Conservation (phyloP, 1,140 invertebrate genomes). For the Ladona fulva region DNA sequence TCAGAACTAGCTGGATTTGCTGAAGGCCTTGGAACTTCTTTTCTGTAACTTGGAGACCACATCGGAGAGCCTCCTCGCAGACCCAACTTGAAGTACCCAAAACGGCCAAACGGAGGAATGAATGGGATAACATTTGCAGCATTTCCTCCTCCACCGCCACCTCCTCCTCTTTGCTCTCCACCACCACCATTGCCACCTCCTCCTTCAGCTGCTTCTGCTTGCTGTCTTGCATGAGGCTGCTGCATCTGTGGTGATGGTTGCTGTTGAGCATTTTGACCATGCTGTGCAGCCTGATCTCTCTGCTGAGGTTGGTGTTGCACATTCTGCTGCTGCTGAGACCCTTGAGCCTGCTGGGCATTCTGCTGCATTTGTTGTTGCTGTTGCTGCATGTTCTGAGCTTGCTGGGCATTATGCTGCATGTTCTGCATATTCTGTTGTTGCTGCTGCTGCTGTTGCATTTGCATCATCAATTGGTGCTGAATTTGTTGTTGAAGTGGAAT, state of each 20-base stretch:
- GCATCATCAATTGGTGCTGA: conserved; percentile 21
- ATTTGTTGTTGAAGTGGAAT: conserved; percentile 33
- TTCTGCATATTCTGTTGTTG: too few species aligned
- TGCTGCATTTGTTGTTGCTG: conserved; percentile 27
- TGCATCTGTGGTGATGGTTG: conserved; percentile 27
- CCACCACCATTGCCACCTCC: not conserved
- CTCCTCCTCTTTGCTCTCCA: not conserved
- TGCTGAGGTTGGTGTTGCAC: conserved; percentile 29
- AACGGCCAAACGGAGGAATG: conserved; percentile 39
- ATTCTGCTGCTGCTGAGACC: conserved; percentile 40
- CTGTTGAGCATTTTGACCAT: too few species aligned
- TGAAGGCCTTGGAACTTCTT: conserved; percentile 28
- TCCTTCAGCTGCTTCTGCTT: not conserved
- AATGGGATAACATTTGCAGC: conserved; percentile 44
- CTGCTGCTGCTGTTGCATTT: conserved; percentile 24
- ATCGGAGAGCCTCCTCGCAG: conserved; percentile 63
- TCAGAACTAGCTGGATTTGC: not conserved
- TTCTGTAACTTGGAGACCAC: conserved; percentile 38
- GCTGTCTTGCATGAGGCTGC: conserved; percentile 23
- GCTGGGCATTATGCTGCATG: conserved; percentile 21
- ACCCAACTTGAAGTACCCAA: conserved; percentile 51
- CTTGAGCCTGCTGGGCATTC: conserved; percentile 29
- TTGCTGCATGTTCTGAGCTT: conserved; percentile 18
- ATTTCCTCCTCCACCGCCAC: conserved; percentile 28
- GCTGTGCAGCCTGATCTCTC: conserved; percentile 21